A percentile compares a stretch with the other conserved stretches of the same genome.
Evolutionary conservation across 2,888 invertebrate genomes (phyloP).

Genomic region (Mystacides longicornis): DNA sequence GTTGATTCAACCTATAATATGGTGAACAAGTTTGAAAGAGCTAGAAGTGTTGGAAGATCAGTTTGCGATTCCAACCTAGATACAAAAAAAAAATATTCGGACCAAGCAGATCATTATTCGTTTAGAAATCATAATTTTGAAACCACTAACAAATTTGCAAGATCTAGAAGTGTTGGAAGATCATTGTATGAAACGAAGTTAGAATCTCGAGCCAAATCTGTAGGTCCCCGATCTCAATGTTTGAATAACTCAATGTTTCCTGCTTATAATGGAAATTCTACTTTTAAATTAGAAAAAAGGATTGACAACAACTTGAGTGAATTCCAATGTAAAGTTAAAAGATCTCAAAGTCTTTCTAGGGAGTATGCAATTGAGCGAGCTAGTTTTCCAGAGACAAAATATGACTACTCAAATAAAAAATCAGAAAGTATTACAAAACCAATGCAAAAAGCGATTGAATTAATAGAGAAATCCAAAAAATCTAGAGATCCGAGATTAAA

Average conservation of each 20-base stretch:
- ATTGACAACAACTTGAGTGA: background rate
- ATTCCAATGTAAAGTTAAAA: background rate
- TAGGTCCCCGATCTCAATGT: background rate
- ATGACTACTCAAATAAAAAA: background rate
- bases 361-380: conserved; percentile 3
- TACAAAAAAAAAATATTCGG: background rate
- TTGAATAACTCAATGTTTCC: background rate
- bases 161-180: background rate
- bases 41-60: conserved; percentile 9
- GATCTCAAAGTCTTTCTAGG: background rate
- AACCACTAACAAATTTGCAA: background rate
- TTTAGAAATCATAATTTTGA: background rate
- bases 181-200: background rate
- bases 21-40: conserved; percentile 3
- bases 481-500: background rate
- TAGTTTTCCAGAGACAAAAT: background rate
- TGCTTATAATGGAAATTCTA: background rate
- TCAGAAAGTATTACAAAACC: background rate
- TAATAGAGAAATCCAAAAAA: background rate
- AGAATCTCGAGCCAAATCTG: background rate
- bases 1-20: background rate
- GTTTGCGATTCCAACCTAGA: background rate
- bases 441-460: background rate
- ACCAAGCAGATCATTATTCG: background rate
- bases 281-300: background rate